Percentiles rank a stretch among this genome's conserved stretches.
phyloP scores from a whole-genome alignment of 2,113 vertebrate species.

The Spizaetus ornatus region DNA sequence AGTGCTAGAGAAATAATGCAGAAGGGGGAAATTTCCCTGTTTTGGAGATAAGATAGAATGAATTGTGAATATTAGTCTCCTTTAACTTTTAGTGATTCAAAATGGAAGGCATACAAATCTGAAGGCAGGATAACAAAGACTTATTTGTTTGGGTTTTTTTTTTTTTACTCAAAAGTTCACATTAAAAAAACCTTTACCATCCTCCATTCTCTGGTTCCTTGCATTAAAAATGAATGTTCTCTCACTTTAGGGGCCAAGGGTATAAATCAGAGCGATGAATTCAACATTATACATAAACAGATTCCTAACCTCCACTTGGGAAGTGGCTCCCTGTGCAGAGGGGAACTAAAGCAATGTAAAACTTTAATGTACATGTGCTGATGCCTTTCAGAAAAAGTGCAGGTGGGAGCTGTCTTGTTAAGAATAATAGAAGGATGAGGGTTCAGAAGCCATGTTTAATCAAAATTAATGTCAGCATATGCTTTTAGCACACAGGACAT shows the following conservation, averaged over 20 bases:
- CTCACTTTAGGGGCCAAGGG: neutral
- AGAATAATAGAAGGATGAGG: conserved; percentile 6
- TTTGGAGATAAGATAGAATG: neutral
- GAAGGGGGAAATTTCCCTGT: neutral
- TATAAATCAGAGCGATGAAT: neutral
- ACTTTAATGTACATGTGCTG: neutral
- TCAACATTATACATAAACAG: neutral
- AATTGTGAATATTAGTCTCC: neutral
- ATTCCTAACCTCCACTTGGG: neutral
- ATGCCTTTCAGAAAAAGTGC: conserved; percentile 7
- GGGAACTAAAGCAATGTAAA: conserved; percentile 11
- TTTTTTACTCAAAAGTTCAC: neutral
- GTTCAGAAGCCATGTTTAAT: conserved; percentile 26
- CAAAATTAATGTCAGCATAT: conserved; percentile 13
- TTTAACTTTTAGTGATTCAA: neutral
- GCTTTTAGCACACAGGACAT: neutral
- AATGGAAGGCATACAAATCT: neutral
- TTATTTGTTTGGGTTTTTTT: neutral
- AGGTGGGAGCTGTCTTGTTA: neutral
- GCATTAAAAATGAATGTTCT: neutral
- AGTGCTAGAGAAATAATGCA: neutral
- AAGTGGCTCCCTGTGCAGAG: neutral
- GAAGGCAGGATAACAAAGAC: neutral
- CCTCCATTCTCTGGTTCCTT: neutral
- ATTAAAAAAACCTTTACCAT: neutral